Percentiles rank a stretch among this genome's conserved stretches.
Conservation (phyloP, 2,113 vertebrate species). For the Myxocyprinus asiaticus region DNA sequence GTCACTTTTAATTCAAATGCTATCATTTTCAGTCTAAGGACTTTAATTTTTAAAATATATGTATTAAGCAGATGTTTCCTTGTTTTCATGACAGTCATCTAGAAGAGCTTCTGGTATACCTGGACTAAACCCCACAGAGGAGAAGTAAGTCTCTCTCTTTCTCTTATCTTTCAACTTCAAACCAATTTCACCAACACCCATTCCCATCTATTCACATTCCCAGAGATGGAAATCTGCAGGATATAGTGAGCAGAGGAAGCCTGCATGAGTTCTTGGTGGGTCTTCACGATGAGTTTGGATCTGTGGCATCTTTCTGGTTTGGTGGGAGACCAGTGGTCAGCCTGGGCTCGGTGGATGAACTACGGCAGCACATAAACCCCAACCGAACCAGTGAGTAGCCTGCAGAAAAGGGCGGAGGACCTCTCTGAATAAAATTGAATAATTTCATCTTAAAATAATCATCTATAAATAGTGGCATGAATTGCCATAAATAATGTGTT, state of each 20-base stretch:
- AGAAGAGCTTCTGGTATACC: constrained; percentile 90
- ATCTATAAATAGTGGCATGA: too few relatives aligned
- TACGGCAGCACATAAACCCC: constrained; percentile 90
- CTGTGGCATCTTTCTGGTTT: constrained; percentile 95
- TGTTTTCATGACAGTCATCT: constrained; percentile 77
- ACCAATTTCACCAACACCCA: not conserved
- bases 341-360: constrained; percentile 82
- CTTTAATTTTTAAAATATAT: not conserved
- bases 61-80: not conserved
- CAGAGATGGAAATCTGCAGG: constrained; percentile 94
- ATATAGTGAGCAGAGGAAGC: constrained; percentile 86
- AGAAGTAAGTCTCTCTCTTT: constrained; percentile 81
- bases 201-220: not conserved
- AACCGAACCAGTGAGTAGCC: constrained; percentile 83
- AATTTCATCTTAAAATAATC: too few relatives aligned
- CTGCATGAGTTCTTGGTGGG: constrained; percentile 90
- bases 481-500: too few relatives aligned
- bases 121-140: constrained; percentile 89
- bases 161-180: not conserved
- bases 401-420: not conserved
- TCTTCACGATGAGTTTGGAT: constrained; percentile 87
- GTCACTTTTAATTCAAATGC: too few relatives aligned
- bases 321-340: constrained; percentile 91
- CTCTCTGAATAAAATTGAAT: too few relatives aligned
- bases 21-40: too few relatives aligned